A percentile compares a stretch with the other conserved stretches of the same genome.
Evolutionary conservation across 2,888 invertebrate genomes (phyloP).

Genomic region (Panopea generosa): DNA sequence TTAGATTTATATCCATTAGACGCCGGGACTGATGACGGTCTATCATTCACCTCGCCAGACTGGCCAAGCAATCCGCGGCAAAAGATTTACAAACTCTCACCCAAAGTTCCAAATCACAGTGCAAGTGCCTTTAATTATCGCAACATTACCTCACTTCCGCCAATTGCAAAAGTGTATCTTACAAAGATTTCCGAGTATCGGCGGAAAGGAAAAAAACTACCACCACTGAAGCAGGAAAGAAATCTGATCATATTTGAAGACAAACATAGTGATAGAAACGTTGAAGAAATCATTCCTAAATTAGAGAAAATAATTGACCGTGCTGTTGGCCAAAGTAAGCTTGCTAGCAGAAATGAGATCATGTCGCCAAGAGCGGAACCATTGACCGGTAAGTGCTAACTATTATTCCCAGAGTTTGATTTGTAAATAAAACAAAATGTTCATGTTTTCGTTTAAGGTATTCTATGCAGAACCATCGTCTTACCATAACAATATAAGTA

Average conservation of each 20-base stretch:
- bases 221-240: slow-evolving; percentile 36
- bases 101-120: slow-evolving; percentile 95
- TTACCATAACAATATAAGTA: too few relatives aligned
- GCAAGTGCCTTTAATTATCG: slow-evolving; percentile 98
- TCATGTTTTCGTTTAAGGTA: too few relatives aligned
- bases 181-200: slow-evolving; percentile 76
- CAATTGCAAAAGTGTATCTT: slow-evolving; percentile 92
- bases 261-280: slow-evolving; percentile 2
- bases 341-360: slow-evolving; percentile 36
- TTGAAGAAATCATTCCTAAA: slow-evolving; percentile 32
- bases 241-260: slow-evolving; percentile 53
- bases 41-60: slow-evolving; percentile 98
- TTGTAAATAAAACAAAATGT: too few relatives aligned
- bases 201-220: slow-evolving; percentile 53
- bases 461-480: too few relatives aligned
- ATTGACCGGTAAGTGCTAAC: slow-evolving; percentile 9
- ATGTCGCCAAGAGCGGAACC: slow-evolving; percentile 21
- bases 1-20: slow-evolving; percentile 97
- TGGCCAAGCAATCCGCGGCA: slow-evolving; percentile 97
- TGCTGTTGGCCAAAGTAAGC: slow-evolving; percentile 40
- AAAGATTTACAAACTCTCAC: slow-evolving; percentile 94
- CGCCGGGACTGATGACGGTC: slow-evolving; percentile 97
- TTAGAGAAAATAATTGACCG: slow-evolving; percentile 40
- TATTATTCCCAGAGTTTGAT: too few relatives aligned
- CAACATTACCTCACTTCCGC: slow-evolving; percentile 93